A percentile compares a stretch with the other conserved stretches of the same genome.
Evolutionary conservation across 2,797 vertebrate genomes (phyloP).

Genomic region (Eulemur mongoz): DNA sequence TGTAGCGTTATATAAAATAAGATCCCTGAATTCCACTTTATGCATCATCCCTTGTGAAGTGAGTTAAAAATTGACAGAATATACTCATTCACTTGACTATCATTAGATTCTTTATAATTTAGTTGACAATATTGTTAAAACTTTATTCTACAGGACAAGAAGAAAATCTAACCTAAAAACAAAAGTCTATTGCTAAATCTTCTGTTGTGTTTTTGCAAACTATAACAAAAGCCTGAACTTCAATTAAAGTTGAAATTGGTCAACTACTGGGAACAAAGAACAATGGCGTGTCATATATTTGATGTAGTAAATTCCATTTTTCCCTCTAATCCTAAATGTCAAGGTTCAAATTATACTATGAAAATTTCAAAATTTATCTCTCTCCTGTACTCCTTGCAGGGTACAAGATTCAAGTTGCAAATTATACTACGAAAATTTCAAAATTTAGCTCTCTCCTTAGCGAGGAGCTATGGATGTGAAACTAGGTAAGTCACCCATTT

Average conservation of each 20-base stretch:
- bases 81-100: background rate
- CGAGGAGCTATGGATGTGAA: background rate
- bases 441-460: background rate
- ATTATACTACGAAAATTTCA: background rate
- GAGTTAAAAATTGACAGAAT: background rate
- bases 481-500: background rate
- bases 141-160: background rate
- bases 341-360: background rate
- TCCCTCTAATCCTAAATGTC: background rate
- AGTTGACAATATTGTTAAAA: background rate
- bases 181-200: background rate
- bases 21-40: background rate
- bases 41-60: background rate
- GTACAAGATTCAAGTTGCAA: background rate
- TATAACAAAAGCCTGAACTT: background rate
- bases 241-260: background rate
- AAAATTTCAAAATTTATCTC: background rate
- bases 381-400: background rate
- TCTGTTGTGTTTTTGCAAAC: background rate
- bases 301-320: background rate
- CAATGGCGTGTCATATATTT: background rate
- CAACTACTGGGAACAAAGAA: background rate
- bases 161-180: constrained; percentile 4
- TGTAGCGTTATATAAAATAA: background rate
- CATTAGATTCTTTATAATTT: background rate